Evolutionary conservation across 2,888 invertebrate species (phyloP), one percentile per base, ranked within the genome.

Genomic region (Mythimna vitellina): DNA sequence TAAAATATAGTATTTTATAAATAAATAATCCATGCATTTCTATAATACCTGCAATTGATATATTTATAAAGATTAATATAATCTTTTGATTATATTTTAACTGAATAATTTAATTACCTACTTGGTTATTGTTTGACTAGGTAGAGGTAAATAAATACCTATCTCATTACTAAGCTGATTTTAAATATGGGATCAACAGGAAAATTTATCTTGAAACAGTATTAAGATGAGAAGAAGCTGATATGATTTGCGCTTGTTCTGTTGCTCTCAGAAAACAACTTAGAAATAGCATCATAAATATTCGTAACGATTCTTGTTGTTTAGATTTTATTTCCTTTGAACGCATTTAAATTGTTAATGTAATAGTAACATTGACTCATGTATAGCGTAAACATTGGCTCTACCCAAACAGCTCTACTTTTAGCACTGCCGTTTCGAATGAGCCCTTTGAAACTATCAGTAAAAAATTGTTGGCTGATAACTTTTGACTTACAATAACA

Each of bases 291-390:
- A 71, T 57, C 62, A 72, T 46, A 35, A 54, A 42, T 66, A 76
- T 54, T 49, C 53, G 54, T 22, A 66, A 57, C 53, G 32, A 49
- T 32, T 63, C 49, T 42, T 57, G 46, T 58, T 78, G 72, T 72
- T 71, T 67, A 72, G 57, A 29, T 70, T 67, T 38, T 60, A 58
- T 67, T 64, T 60, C 57, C 77, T 69, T 65, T 62, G 73, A 62
- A 66, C 49, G 58, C 49, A 71, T 58, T 64, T 60, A 29, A 60
- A 73, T 70, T 73, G 64, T 64, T 60, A 60, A 64, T 71, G 56
- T 70, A 63, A 54, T 46, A 65, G 51, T 63, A 62, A 58, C 46
- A 71, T 56, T 62, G 65, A 71, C 42, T 77, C 64, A 56, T 65
- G 32, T 14, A 6, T 56, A 49, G 14, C 17, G 56, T 68, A 68